Evolutionary conservation across 2,113 vertebrate genomes (phyloP), one percentile per base, ranked within the genome.

Genomic region (Falco punctatus): DNA sequence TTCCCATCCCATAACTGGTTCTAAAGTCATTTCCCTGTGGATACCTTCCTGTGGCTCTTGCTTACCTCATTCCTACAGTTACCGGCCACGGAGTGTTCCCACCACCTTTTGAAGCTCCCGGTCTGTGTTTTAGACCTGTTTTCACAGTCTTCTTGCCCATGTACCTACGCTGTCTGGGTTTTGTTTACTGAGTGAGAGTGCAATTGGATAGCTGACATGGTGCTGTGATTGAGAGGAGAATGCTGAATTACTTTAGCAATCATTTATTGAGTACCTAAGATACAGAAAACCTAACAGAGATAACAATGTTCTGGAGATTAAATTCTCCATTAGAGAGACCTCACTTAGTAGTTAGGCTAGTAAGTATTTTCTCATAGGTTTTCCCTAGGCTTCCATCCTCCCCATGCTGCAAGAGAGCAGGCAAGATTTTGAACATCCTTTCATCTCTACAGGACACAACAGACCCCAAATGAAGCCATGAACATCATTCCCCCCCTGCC

Each of bases 241-340:
- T 38, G 59, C 64, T 55, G 84, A 93, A 91, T 95, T 77, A 77
- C 86, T 97, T 94, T 92, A 85, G 67, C 79, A 95, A 91, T 83
- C 84, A 78, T 97, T 97, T 96, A 96, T 96, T 97, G 92, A 95
- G 84, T 73, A 54, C 42, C 89, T 85, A 80, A 82, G 89, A 88
- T 92, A 96, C 89, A 95, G 87, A 92, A 92, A 88, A 91, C 46
- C 75, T 46, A 38, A 42, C 38, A 80, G 78, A 95, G 87, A 95
- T 80, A 97, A 77, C 81, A 90, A 64, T 35, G 30, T 73, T 66
- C 71, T 44, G 46, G 84, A 95, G 94, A 90, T 94, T 90, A 86
- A 92, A 92, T 95, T 91, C 81, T 87, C 42, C 38, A 6, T 87
- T 64, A 91, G 79, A 95, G 51, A 91, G 32, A 71, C 21, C 42